Evolutionary conservation across 2,797 vertebrate genomes (phyloP).

Genomic region (Pseudochirops corinnae): DNA sequence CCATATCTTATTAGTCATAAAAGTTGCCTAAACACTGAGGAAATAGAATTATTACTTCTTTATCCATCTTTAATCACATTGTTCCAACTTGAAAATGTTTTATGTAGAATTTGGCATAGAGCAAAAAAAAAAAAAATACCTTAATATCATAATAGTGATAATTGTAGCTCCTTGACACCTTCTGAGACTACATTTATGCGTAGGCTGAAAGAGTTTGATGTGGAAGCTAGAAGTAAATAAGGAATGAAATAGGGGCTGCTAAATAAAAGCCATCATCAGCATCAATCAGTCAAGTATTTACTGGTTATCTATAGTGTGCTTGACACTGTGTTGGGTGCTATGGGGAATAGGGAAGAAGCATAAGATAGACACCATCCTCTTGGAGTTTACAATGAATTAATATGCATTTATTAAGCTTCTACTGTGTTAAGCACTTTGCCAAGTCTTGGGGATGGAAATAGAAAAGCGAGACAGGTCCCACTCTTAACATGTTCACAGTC

Average conservation of each 20-base stretch:
- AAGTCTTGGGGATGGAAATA: neutral
- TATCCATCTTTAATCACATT: slow-evolving; percentile 15
- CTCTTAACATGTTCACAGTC: neutral
- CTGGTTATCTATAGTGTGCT: neutral
- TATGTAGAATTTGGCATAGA: neutral
- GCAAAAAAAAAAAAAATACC: neutral
- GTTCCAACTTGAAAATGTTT: neutral
- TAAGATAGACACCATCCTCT: neutral
- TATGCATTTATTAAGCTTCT: neutral
- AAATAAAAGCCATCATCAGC: neutral
- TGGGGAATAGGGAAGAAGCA: neutral
- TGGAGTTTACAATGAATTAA: neutral
- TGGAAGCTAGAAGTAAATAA: neutral
- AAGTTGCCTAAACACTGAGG: neutral
- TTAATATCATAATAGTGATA: neutral
- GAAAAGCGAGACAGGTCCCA: neutral
- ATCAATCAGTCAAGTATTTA: neutral
- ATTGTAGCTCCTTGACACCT: neutral
- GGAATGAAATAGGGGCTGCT: neutral
- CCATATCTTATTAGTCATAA: slow-evolving; percentile 6
- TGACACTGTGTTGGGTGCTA: neutral
- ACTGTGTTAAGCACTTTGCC: neutral
- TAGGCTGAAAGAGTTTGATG: neutral
- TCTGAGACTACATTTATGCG: neutral
- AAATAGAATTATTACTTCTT: neutral